A percentile compares a stretch with the other conserved stretches of the same genome.
Conservation (phyloP, 2,888 invertebrate genomes). For the Aromia moschata region DNA sequence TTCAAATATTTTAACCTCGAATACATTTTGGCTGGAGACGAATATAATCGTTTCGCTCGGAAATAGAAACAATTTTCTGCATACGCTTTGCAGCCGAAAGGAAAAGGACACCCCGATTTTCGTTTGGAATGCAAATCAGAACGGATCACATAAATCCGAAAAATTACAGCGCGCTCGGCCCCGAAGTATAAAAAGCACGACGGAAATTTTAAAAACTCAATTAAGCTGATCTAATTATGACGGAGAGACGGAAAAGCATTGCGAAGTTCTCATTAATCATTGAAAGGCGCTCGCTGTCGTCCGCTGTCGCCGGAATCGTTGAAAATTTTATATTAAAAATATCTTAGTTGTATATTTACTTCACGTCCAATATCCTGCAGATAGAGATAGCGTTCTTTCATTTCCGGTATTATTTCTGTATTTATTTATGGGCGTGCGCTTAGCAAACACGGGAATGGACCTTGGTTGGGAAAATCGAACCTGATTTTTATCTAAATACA, state of each 20-base stretch:
- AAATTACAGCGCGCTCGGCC: slow-evolving; percentile 1
- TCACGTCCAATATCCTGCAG: slow-evolving; percentile 42
- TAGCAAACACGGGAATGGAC: slow-evolving; percentile 53
- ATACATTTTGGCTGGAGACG: too few relatives aligned
- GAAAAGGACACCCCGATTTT: background rate
- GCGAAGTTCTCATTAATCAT: slow-evolving; percentile 42
- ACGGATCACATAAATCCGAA: slow-evolving; percentile 13
- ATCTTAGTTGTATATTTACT: slow-evolving; percentile 38
- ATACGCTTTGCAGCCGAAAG: background rate
- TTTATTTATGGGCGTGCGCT: slow-evolving; percentile 54
- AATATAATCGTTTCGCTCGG: too few relatives aligned
- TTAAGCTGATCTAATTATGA: slow-evolving; percentile 45
- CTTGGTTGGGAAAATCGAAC: too few relatives aligned
- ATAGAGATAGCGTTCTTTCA: slow-evolving; percentile 50
- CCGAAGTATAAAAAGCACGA: slow-evolving; percentile 24
- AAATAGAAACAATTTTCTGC: background rate
- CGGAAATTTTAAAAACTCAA: slow-evolving; percentile 32
- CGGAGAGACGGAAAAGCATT: slow-evolving; percentile 32
- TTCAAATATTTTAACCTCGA: too few relatives aligned
- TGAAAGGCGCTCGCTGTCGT: slow-evolving; percentile 7
- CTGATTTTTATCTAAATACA: too few relatives aligned
- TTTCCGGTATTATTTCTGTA: slow-evolving; percentile 56
- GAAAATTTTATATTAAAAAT: slow-evolving; percentile 30
- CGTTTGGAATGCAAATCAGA: slow-evolving; percentile 4
- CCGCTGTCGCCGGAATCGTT: background rate